phyloP scores from a whole-genome alignment of 2,113 vertebrate genomes.

The Channa argus region DNA sequence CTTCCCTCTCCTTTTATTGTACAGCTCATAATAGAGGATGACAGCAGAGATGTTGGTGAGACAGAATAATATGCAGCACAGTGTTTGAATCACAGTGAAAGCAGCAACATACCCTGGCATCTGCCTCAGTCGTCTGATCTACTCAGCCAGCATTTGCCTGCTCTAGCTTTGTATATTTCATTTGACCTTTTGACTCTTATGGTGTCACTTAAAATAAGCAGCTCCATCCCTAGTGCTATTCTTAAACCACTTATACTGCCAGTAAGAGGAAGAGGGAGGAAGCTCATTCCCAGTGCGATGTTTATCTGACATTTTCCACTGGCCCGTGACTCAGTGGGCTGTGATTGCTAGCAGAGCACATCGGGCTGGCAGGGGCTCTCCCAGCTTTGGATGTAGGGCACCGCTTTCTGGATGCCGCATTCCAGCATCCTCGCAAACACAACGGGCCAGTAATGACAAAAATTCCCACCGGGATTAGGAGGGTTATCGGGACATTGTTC shows the following conservation, averaged over 20 bases:
- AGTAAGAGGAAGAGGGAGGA: constrained; percentile 45
- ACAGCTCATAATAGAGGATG: constrained; percentile 34
- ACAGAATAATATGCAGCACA: constrained; percentile 43
- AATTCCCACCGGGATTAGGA: constrained; percentile 39
- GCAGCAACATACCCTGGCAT: constrained; percentile 35
- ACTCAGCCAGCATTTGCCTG: constrained; percentile 38
- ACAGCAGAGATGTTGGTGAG: constrained; percentile 55
- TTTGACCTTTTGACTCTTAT: constrained; percentile 72
- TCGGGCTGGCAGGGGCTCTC: constrained; percentile 48
- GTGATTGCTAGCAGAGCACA: constrained; percentile 70
- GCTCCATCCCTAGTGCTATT: constrained; percentile 69
- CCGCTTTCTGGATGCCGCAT: constrained; percentile 60
- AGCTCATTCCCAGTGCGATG: constrained; percentile 75
- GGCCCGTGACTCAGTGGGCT: constrained; percentile 67
- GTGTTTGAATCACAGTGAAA: constrained; percentile 56
- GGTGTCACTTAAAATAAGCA: constrained; percentile 77
- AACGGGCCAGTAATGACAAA: constrained; percentile 40
- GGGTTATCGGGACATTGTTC: constrained; percentile 8
- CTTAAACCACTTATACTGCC: constrained; percentile 73
- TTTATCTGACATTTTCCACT: constrained; percentile 80
- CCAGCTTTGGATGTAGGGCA: constrained; percentile 46
- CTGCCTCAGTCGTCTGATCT: constrained; percentile 41
- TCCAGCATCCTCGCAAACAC: constrained; percentile 45
- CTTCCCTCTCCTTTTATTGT: constrained; percentile 30
- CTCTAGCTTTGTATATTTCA: constrained; percentile 56